A percentile compares a stretch with the other conserved stretches of the same genome.
phyloP scores from a whole-genome alignment of 92 coral and sea anemone species.

The Muricea muricata region DNA sequence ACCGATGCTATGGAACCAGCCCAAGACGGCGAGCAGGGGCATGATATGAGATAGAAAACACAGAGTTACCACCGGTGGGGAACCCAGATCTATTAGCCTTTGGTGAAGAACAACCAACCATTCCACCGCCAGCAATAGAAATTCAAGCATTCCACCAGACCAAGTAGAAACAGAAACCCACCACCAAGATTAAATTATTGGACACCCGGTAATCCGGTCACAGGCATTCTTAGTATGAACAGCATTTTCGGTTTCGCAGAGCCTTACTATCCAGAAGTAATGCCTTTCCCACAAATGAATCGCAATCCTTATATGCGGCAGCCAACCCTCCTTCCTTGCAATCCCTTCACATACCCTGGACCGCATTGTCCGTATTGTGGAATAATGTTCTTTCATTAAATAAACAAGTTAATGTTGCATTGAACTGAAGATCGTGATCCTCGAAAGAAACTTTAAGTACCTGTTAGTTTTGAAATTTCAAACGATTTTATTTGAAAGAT shows the following conservation, averaged over 20 bases:
- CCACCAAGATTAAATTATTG: conserved; percentile 30
- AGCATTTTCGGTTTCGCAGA: too few relatives aligned
- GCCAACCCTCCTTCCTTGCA: not conserved
- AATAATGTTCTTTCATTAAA: not conserved
- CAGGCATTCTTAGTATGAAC: too few relatives aligned
- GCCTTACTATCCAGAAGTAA: too few relatives aligned
- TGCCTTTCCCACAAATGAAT: too few relatives aligned
- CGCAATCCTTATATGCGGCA: too few relatives aligned
- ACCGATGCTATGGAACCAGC: not conserved
- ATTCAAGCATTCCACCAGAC: not conserved
- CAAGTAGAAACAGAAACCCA: conserved; percentile 33
- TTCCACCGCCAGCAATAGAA: not conserved
- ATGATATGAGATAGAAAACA: not conserved
- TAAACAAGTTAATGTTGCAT: not conserved
- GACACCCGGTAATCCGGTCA: conserved; percentile 42
- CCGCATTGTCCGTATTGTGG: not conserved
- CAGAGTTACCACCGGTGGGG: not conserved
- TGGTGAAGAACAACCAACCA: not conserved
- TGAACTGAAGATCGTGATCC: not conserved
- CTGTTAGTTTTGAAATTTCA: not conserved
- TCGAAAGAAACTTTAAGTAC: not conserved
- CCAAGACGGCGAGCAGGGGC: not conserved
- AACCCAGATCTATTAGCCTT: not conserved
- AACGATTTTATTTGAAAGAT: not conserved
- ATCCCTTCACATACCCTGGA: not conserved